These are phyloP conservation scores for Flexamia atlantica DNA, from an alignment of 2,888 invertebrate species.

Conservation along the genomic window DNA sequence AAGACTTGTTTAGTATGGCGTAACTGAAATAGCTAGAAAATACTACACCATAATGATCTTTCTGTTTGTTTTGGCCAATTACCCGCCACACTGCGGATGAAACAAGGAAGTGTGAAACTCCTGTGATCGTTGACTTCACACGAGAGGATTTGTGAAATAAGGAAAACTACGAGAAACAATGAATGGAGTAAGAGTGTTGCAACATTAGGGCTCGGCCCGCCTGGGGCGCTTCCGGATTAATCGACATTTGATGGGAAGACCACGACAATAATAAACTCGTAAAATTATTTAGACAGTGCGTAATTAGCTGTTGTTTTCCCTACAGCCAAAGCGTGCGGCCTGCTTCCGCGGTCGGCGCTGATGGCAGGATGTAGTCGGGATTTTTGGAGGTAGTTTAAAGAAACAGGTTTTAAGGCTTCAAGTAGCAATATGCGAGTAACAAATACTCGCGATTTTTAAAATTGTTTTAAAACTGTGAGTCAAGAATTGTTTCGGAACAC, in stretches of 20 bases:
- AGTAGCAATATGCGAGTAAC: no score
- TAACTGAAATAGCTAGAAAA: no score
- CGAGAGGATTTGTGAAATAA: not conserved
- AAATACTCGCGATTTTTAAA: no score
- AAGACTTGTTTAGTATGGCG: no score
- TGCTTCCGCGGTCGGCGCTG: not conserved
- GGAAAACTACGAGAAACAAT: not conserved
- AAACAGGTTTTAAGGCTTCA: no score
- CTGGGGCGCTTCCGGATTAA: not conserved
- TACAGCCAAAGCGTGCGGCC: not conserved
- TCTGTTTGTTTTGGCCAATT: no score
- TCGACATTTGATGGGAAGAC: slow-evolving; percentile 6
- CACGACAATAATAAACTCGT: not conserved
- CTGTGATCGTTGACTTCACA: not conserved
- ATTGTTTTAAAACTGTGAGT: no score
- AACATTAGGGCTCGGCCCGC: not conserved
- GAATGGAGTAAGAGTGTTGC: not conserved
- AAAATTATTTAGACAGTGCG: not conserved
- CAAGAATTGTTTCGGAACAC: no score
- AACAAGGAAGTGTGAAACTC: not conserved
- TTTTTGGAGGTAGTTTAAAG: no score
- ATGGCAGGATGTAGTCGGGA: no score
- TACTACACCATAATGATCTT: no score
- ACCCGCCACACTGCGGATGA: not conserved
- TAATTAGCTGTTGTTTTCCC: no score